A percentile compares a stretch with the other conserved stretches of the same genome.
Conservation (phyloP, 1,140 invertebrate species). For the Drosophila busckii region DNA sequence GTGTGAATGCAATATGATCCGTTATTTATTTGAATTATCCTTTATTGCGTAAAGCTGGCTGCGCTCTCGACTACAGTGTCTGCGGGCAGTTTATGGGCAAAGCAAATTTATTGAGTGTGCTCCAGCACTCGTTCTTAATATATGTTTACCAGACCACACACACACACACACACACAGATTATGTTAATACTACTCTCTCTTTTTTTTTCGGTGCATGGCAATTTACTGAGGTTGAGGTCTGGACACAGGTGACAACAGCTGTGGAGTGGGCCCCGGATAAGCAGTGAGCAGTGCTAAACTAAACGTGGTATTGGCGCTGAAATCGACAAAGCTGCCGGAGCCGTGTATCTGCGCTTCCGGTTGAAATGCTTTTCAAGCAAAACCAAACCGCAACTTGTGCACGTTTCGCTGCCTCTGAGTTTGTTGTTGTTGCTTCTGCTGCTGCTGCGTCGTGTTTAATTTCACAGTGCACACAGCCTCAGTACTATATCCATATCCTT, state of each 20-base stretch:
- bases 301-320: conserved; percentile 2
- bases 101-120: conserved; percentile 9
- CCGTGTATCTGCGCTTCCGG: conserved; percentile 19
- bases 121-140: conserved; percentile 9
- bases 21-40: conserved; percentile 60
- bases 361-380: conserved; percentile 17
- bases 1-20: conserved; percentile 73
- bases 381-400: conserved; percentile 70
- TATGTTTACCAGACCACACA: conserved; percentile 64
- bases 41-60: conserved; percentile 24
- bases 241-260: conserved; percentile 69
- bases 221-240: conserved; percentile 50
- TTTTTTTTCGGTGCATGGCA: conserved; percentile 9
- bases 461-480: conserved; percentile 36
- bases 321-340: conserved; percentile 2
- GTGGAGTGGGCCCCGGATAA: conserved; percentile 1
- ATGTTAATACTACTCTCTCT: conserved; percentile 44
- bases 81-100: conserved; percentile 36
- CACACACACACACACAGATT: too few relatives aligned
- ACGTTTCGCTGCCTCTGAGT: too few relatives aligned
- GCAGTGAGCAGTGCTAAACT: conserved; percentile 45
- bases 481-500: conserved; percentile 57
- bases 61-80: conserved; percentile 26
- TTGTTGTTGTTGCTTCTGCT: conserved; percentile 6
- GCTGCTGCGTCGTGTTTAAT: conserved; percentile 46